Base-by-base conservation (phyloP, 2,888 invertebrate genomes). In the Hyalella azteca region DNA sequence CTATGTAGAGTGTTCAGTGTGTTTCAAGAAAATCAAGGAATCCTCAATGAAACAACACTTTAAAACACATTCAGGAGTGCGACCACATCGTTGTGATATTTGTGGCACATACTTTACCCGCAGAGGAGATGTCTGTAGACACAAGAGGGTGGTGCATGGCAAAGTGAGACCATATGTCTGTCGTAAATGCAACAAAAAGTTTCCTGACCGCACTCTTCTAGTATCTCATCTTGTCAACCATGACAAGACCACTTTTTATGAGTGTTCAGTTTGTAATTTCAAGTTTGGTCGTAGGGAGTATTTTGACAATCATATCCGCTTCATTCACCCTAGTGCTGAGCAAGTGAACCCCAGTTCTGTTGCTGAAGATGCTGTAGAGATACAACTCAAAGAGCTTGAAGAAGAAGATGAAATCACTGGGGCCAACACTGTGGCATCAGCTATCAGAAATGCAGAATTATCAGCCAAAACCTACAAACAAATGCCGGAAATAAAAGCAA, bases 231-330 rank as follows among this genome's bases (percentile, higher is more conserved):
- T 86, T 9, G 84, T 85, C 81, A 86, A 86, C 80, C 86, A 86
- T 78, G 86, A 86, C 75, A 85, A 85, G 77, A 85, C 85, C 36
- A 82, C 86, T 9, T 85, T 85, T 75, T 85, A 86, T 82, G 85
- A 85, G 15, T 86, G 86, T 75, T 84, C 85, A 49, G 85, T 85
- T 9, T 86, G 86, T 82, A 86, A 86, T n/a, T 86, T 86, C 78
- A 86, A 86, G 66, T 86, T 86, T 84, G 86, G 86, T 1, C 86
- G 86, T 66, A 82, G 85, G 59, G 86, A 86, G 49, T 86, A 86
- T 66, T 86, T 85, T 84, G 86, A 86, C 73, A 86, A 86, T 41
- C 86, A 86, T 81, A 86, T 86, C 13, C 82, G 85, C 29, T 86
- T 84, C 79, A 86, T 86, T 48, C 86, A 86, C 81, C 86, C 86